Percentiles rank a stretch among this genome's conserved stretches.
Evolutionary conservation across 2,113 vertebrate genomes (phyloP).

Genomic region (Podarcis muralis): DNA sequence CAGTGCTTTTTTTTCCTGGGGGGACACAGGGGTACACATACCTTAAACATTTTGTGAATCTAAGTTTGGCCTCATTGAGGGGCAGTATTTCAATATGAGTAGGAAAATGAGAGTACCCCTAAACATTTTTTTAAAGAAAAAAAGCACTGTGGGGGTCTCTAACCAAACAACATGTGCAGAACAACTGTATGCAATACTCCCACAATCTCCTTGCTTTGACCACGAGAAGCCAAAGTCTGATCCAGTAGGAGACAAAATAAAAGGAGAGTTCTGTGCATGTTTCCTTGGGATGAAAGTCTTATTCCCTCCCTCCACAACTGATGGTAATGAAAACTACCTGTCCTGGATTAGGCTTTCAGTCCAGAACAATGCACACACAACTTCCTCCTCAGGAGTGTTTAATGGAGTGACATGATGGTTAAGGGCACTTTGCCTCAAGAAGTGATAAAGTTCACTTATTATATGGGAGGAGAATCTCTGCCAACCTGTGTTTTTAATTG

Average conservation of each 20-base stretch:
- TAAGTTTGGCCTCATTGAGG: too few relatives aligned
- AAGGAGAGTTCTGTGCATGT: neutral
- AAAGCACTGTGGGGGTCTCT: too few relatives aligned
- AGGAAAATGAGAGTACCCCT: too few relatives aligned
- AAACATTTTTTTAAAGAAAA: too few relatives aligned
- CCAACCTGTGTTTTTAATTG: constrained; percentile 44
- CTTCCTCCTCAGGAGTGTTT: neutral
- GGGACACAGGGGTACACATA: too few relatives aligned
- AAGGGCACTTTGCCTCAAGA: neutral
- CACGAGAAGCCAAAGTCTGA: neutral
- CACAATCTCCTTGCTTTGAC: neutral
- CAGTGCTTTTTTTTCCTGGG: too few relatives aligned
- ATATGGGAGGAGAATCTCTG: constrained; percentile 19
- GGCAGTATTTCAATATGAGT: too few relatives aligned
- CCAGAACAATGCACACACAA: neutral
- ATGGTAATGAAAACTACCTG: too few relatives aligned
- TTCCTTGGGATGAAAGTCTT: neutral
- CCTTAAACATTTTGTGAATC: too few relatives aligned
- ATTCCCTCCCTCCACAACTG: neutral
- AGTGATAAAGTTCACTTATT: neutral
- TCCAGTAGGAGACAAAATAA: neutral
- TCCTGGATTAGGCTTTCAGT: neutral
- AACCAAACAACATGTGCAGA: too few relatives aligned
- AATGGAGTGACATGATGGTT: fast-evolving
- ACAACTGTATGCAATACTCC: neutral